Evolutionary conservation across 2,113 vertebrate species (phyloP), one percentile per base, ranked within the genome.

Genomic region (Tetrao urogallus): DNA sequence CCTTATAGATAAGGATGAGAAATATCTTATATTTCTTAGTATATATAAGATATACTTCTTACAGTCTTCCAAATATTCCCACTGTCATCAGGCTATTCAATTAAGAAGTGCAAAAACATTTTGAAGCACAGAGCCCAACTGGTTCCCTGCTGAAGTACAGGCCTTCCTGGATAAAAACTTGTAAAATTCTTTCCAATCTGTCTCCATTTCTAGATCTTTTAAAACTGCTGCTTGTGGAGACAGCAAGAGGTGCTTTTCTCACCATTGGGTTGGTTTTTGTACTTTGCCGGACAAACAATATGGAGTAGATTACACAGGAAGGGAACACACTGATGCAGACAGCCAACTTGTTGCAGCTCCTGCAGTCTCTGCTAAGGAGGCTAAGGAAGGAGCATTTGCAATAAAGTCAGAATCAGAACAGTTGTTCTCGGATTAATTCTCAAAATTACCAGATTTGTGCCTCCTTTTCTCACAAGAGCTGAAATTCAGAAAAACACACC

Each of bases 161-260:
- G 6, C 38, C 73, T 88, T 88, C 57, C 67, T 89, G 78, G 42
- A 48, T 2, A 1, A 85, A 94, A 67, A 89, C 36, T 61, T 89
- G 69, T 73, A 93, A 94, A 91, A 74, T 89, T 88, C 42, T 60
- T 77, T 21, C 36, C 42, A 80, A 10, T 36, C n/a, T 82, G n/a
- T 81, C 82, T 60, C 42, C 42, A 12, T 90, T 92, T 89, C 60
- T 47, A 24, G 7, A 22, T 85, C 64, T 85, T 82, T 86, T 47
- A 81, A 50, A 80, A 27, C 24, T 86, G 21, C 34, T 89, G 27
- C 64, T 80, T 76, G 16, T 66, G 38, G 50, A 70, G 76, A 76
- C 22, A 63, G 81, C 60, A 85, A 20, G 56, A 93, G 72, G 80
- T 92, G 76, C 40, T 86, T 69, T 67, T 60, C 67, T 74, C 82